A percentile compares a stretch with the other conserved stretches of the same genome.
Conservation (phyloP, 2,888 invertebrate genomes). For the Coenonympha arcania region DNA sequence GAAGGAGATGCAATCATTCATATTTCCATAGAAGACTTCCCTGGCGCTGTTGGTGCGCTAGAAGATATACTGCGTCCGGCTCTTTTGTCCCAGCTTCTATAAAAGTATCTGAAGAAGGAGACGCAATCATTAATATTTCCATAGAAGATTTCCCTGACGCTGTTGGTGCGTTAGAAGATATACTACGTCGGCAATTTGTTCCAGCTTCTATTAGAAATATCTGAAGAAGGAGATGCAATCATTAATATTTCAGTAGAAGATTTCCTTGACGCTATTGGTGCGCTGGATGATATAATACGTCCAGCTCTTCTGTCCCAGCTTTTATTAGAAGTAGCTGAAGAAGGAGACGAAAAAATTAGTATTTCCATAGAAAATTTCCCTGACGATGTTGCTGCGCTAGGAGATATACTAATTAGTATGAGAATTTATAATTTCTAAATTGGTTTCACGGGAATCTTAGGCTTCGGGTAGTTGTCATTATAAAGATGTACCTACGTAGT, state of each 20-base stretch:
- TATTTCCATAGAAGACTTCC: not conserved
- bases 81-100: conserved; percentile 80
- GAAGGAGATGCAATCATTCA: not conserved
- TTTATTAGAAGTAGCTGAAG: conserved; percentile 76
- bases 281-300: too few species aligned
- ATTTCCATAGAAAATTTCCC: not conserved
- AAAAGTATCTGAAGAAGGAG: conserved; percentile 69
- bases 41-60: too few species aligned
- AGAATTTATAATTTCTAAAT: too few species aligned
- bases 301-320: conserved; percentile 79
- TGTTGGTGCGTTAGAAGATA: too few species aligned
- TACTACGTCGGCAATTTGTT: conserved; percentile 77
- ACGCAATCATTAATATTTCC: not conserved
- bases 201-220: conserved; percentile 79
- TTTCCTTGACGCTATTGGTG: too few species aligned
- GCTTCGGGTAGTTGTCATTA: too few species aligned
- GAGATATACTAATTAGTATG: too few species aligned
- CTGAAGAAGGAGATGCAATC: conserved; percentile 44
- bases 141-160: too few species aligned
- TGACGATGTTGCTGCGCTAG: too few species aligned
- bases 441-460: too few species aligned
- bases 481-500: too few species aligned
- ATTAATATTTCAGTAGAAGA: not conserved
- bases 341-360: not conserved
- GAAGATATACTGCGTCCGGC: too few species aligned